phyloP scores from a whole-genome alignment of 2,113 vertebrate genomes.

The Corythornis cristatus region DNA sequence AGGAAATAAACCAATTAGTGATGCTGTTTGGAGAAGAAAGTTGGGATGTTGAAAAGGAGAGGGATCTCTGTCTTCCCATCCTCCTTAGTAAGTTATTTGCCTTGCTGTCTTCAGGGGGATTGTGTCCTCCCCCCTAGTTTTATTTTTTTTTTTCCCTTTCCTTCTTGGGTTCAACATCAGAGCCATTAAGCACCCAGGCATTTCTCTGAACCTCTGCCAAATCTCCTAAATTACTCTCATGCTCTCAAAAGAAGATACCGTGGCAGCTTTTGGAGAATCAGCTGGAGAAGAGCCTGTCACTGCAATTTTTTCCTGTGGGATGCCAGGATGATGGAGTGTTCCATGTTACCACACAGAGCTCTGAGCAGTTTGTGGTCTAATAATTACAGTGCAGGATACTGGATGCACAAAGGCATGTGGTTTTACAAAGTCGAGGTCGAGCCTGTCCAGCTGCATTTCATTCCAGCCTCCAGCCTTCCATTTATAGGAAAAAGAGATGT shows the following conservation, averaged over 20 bases:
- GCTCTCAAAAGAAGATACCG: background rate
- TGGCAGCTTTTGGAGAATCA: constrained; percentile 24
- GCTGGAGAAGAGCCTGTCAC: background rate
- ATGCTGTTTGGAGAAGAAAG: background rate
- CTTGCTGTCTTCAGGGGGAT: background rate
- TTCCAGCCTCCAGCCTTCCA: background rate
- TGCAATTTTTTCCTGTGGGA: constrained; percentile 11
- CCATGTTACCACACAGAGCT: background rate
- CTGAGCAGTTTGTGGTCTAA: background rate
- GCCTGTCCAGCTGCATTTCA: background rate
- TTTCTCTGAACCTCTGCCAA: background rate
- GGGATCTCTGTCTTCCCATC: background rate
- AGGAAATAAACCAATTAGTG: background rate
- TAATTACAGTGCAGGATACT: background rate
- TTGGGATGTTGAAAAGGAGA: background rate
- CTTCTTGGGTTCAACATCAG: background rate
- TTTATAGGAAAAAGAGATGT: background rate
- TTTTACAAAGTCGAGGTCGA: background rate
- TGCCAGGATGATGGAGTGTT: constrained; percentile 17
- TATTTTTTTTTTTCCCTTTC: background rate
- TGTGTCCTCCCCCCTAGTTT: background rate
- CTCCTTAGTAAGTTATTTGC: background rate
- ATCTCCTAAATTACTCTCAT: background rate
- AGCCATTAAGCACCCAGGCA: background rate
- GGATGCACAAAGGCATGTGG: background rate